Conservation (phyloP, 2,888 invertebrate species). For the Sipha maydis region DNA sequence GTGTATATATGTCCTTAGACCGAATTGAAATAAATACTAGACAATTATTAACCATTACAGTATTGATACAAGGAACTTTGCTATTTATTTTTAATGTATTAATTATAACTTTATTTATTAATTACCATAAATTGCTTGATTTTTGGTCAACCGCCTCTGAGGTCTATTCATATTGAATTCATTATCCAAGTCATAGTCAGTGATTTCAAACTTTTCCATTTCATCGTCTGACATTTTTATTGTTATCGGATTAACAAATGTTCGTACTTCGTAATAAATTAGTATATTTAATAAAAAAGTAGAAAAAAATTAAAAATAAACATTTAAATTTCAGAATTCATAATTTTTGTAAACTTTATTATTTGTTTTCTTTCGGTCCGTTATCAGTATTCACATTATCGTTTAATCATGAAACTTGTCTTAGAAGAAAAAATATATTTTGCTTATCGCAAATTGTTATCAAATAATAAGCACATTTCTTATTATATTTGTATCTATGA, state of each 20-base stretch:
- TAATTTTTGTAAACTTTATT: not conserved
- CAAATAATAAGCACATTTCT: not conserved
- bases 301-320: not conserved
- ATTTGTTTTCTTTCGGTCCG: not conserved
- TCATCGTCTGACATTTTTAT: conserved; percentile 75
- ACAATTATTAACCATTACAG: too few relatives aligned
- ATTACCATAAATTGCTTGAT: conserved; percentile 93
- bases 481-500: not conserved
- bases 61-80: too few relatives aligned
- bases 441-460: not conserved
- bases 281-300: not conserved
- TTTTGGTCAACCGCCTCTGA: conserved; percentile 80
- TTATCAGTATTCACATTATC: not conserved
- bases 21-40: too few relatives aligned
- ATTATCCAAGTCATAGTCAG: conserved; percentile 92
- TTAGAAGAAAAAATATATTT: too few relatives aligned
- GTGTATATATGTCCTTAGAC: too few relatives aligned
- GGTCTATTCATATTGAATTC: conserved; percentile 87
- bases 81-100: too few relatives aligned
- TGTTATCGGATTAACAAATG: not conserved
- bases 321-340: not conserved
- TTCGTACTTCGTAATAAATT: not conserved
- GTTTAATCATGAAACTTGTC: too few relatives aligned
- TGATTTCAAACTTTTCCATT: conserved; percentile 93
- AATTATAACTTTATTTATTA: conserved; percentile 27